phyloP scores from a whole-genome alignment of 2,888 invertebrate species.

The Eudemis profundana region DNA sequence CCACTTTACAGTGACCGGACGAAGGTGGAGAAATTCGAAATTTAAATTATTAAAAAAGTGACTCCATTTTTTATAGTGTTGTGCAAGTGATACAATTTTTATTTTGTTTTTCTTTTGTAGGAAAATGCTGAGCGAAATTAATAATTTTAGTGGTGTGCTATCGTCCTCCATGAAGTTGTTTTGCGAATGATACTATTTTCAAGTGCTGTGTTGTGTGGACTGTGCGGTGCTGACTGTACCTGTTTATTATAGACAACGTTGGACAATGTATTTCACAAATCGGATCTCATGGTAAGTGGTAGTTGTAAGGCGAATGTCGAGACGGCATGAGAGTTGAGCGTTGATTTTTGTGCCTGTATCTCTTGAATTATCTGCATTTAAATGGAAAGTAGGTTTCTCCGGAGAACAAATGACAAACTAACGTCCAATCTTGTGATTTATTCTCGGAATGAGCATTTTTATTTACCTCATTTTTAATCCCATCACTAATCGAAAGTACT shows the following conservation, averaged over 20 bases:
- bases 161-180: slow-evolving; percentile 83
- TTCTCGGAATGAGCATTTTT: no score
- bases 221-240: slow-evolving; percentile 65
- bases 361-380: no score
- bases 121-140: slow-evolving; percentile 84
- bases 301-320: slow-evolving; percentile 21
- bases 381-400: no score
- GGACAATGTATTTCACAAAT: slow-evolving; percentile 32
- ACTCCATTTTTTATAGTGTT: slow-evolving; percentile 58
- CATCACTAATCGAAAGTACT: no score
- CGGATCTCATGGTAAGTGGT: slow-evolving; percentile 45
- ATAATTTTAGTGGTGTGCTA: slow-evolving; percentile 84
- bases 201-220: slow-evolving; percentile 81
- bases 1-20: slow-evolving; percentile 84
- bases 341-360: not conserved
- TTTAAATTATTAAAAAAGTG: slow-evolving; percentile 57
- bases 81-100: slow-evolving; percentile 72
- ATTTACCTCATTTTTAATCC: no score
- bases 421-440: no score
- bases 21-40: slow-evolving; percentile 80
- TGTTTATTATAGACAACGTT: slow-evolving; percentile 33
- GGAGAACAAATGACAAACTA: no score
- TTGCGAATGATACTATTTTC: slow-evolving; percentile 83
- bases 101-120: slow-evolving; percentile 83
- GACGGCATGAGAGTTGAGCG: not conserved